phyloP scores from a whole-genome alignment of 2,113 vertebrate genomes.

The Steatornis caripensis region DNA sequence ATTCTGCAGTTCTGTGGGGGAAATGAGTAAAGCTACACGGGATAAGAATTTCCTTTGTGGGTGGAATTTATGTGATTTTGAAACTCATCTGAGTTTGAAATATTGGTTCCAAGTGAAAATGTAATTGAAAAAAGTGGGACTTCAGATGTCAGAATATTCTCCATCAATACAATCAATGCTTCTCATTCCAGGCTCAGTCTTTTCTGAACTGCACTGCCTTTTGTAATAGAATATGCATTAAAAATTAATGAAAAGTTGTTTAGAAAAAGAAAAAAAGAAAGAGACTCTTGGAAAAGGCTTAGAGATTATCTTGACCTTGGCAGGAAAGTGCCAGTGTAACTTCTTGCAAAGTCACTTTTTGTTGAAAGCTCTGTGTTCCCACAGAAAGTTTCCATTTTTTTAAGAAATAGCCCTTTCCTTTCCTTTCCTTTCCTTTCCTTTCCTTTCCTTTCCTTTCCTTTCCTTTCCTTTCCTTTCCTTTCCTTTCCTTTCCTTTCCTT shows the following conservation, averaged over 20 bases:
- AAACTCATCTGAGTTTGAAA: not conserved
- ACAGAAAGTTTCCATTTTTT: not conserved
- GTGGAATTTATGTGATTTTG: not conserved
- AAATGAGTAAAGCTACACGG: not conserved
- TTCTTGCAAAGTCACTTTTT: not conserved
- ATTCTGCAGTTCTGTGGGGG: not conserved
- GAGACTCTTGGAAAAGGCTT: not conserved
- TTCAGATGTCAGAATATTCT: not conserved
- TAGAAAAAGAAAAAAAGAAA: accelerated
- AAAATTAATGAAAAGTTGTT: conserved; percentile 30
- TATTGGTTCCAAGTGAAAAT: not conserved
- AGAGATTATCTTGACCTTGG: not conserved
- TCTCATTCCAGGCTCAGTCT: not conserved
- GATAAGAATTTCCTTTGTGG: not conserved
- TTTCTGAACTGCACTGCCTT: not conserved
- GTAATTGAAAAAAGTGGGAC: not conserved
- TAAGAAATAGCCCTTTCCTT: not conserved
- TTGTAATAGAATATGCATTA: conserved; percentile 31
- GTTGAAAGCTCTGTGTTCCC: not conserved
- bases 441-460: not conserved
- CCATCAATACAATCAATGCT: not conserved
- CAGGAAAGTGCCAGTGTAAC: not conserved
- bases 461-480: not conserved
- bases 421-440: not conserved
- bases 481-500: too few species aligned